phyloP scores from a whole-genome alignment of 2,113 vertebrate genomes.

The Phalacrocorax brasilianus region DNA sequence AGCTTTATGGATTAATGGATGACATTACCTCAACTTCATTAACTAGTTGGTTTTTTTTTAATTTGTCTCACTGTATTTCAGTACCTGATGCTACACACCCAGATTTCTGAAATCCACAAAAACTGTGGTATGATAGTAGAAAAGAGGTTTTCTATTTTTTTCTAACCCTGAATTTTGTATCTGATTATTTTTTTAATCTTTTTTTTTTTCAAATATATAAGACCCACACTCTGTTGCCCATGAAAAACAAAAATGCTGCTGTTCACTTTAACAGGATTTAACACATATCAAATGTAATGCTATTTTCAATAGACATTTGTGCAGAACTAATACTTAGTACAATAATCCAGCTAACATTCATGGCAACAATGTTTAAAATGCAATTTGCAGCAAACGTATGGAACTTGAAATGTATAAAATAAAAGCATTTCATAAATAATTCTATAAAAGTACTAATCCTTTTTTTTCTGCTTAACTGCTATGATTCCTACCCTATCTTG shows the following conservation, averaged over 20 bases:
- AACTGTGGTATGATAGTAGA: rapidly evolving
- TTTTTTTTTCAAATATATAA: not conserved
- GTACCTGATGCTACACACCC: not conserved
- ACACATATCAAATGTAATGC: not conserved
- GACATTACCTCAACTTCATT: not conserved
- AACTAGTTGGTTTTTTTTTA: not conserved
- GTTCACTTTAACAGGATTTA: not conserved
- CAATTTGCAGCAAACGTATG: not conserved
- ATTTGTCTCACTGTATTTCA: not conserved
- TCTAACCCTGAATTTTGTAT: not conserved
- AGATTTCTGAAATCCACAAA: not conserved
- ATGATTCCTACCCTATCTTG: not conserved
- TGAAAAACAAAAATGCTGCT: not conserved
- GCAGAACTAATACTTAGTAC: not conserved
- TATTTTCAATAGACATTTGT: not conserved
- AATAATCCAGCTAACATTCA: not conserved
- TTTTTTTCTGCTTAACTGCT: not conserved
- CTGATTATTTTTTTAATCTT: not conserved
- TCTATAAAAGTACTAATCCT: not conserved
- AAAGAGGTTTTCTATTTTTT: not conserved
- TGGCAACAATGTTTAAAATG: not conserved
- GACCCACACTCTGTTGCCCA: not conserved
- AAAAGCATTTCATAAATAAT: not conserved
- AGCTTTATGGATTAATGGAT: not conserved
- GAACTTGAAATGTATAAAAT: not conserved